phyloP scores from a whole-genome alignment of 1,140 invertebrate species.

The Panagrolaimus sp. region DNA sequence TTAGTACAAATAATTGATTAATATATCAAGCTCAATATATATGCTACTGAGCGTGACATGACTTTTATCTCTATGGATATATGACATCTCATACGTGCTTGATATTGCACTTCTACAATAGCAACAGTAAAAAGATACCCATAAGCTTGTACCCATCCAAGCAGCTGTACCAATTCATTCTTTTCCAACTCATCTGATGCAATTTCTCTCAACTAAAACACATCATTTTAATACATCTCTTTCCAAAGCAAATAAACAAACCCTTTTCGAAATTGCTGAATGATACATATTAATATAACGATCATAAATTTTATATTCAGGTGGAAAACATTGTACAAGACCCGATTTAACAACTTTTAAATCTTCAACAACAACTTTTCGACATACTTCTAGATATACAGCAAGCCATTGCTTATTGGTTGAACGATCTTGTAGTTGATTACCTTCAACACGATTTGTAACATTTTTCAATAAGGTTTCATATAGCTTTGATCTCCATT shows the following conservation, averaged over 20 bases:
- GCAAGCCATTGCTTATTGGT: conserved; percentile 74
- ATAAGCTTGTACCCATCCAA: conserved; percentile 74
- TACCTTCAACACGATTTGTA: conserved; percentile 63
- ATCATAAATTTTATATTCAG: conserved; percentile 84
- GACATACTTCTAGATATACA: conserved; percentile 54
- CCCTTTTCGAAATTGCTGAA: conserved; percentile 74
- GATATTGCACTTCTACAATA: too few species aligned
- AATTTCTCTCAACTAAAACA: conserved; percentile 73
- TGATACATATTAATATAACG: conserved; percentile 91
- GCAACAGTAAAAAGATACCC: conserved; percentile 51
- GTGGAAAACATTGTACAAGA: conserved; percentile 88
- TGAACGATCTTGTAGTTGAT: conserved; percentile 80
- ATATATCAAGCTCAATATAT: too few species aligned
- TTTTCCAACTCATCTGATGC: conserved; percentile 80
- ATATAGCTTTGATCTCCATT: conserved; percentile 78
- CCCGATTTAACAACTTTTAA: conserved; percentile 64
- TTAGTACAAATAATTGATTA: too few species aligned
- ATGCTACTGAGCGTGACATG: too few species aligned
- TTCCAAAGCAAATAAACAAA: conserved; percentile 61
- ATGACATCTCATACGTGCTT: too few species aligned
- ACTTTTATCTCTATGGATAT: too few species aligned
- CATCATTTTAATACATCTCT: conserved; percentile 15
- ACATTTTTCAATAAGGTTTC: conserved; percentile 47
- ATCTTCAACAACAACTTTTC: conserved; percentile 41
- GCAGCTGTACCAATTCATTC: conserved; percentile 87